Evolutionary conservation across 2,888 invertebrate species (phyloP).

Genomic region (Dione juno): DNA sequence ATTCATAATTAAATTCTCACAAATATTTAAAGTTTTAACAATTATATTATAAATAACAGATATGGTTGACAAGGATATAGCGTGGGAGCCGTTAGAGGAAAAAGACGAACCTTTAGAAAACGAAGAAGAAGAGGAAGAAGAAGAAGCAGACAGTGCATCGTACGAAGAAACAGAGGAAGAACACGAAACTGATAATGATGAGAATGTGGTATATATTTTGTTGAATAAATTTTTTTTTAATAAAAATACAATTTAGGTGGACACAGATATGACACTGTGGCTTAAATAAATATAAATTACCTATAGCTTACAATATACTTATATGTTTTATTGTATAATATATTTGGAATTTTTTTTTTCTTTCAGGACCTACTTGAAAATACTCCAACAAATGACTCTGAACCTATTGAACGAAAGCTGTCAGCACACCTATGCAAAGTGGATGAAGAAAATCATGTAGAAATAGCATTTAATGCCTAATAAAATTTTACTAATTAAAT

Average conservation of each 20-base stretch:
- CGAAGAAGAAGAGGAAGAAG: constrained; percentile 51
- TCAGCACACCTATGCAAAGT: constrained; percentile 84
- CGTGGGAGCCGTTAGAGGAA: constrained; percentile 84
- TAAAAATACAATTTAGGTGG: no score
- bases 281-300: no score
- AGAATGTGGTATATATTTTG: constrained; percentile 33
- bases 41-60: constrained; percentile 58
- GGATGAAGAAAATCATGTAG: constrained; percentile 84
- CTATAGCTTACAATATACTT: no score
- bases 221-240: constrained; percentile 20
- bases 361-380: constrained; percentile 38
- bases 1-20: background rate
- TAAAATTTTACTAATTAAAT: constrained; percentile 45
- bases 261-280: no score
- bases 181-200: constrained; percentile 52
- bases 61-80: constrained; percentile 79
- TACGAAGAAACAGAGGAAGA: constrained; percentile 58
- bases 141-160: constrained; percentile 54
- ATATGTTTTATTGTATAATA: no score
- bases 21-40: constrained; percentile 21
- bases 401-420: constrained; percentile 55
- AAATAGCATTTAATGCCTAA: constrained; percentile 64
- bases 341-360: background rate
- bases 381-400: constrained; percentile 29
- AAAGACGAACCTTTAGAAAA: constrained; percentile 70